Conservation (phyloP, 1,140 invertebrate genomes). For the Ceratina japonica region DNA sequence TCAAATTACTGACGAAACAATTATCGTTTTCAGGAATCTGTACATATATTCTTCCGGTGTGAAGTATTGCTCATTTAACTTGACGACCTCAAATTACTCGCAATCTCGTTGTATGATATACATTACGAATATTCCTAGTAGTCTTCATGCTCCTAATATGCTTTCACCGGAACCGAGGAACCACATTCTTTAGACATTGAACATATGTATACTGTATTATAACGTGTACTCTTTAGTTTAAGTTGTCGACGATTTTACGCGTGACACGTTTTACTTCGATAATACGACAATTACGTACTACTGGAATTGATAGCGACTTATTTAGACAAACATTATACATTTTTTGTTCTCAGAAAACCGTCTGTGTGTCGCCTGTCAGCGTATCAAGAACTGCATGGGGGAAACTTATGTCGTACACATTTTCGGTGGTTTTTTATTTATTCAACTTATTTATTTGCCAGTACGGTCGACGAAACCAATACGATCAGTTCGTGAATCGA, state of each 20-base stretch:
- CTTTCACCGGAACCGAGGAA: too few species aligned
- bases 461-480: background rate
- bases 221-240: background rate
- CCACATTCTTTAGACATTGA: background rate
- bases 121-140: background rate
- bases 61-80: conserved; percentile 3
- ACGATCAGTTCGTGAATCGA: too few species aligned
- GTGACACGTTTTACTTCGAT: background rate
- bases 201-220: background rate
- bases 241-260: background rate
- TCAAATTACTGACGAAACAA: too few species aligned
- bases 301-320: background rate
- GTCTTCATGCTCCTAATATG: too few species aligned
- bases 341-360: conserved; percentile 21
- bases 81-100: conserved; percentile 21
- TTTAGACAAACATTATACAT: conserved; percentile 4
- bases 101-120: conserved; percentile 8
- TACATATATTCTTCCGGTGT: background rate
- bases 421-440: conserved; percentile 23
- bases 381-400: conserved; percentile 9
- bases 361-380: background rate
- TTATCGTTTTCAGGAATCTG: too few species aligned
- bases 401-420: conserved; percentile 16
- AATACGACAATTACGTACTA: background rate
- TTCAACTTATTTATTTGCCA: conserved; percentile 3